Evolutionary conservation across 1,140 invertebrate genomes (phyloP), one percentile per base, ranked within the genome.

Genomic region (Drosophila sucinea): DNA sequence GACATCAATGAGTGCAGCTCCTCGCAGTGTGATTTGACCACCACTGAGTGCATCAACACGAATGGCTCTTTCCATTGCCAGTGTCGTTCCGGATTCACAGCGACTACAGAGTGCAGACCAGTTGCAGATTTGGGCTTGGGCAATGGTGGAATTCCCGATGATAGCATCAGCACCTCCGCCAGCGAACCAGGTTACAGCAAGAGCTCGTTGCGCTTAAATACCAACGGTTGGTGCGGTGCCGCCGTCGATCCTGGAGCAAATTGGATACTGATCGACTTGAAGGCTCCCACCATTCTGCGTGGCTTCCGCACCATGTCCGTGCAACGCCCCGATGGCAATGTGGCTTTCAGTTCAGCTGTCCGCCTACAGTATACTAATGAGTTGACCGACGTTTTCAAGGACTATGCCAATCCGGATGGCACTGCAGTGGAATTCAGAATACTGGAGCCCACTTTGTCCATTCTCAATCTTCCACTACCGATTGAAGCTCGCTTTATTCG

Each of bases 1-100:
- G 98, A 99, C 92, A 96, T 98, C 40, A 98, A 99, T 81, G 98
- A 99, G 93, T 99, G 98, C 92, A 94, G 94, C 1, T 96, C 95
- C 47, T 96, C 96, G 77, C 97, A 97, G 91, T 98, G 97, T 93
- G 98, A 98, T 92, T 93, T 96, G 23, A 96, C 96, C 3, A 98
- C 97, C 3, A 98, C 98, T 1, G 96, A 97, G 92, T 99, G 98
- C 92, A 95, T 96, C 58, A 99, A 99, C 89, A 96, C 96, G 25
- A 95, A 96, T 40, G 98, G 98, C 57, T 97, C 97, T 27, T 99
- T 98, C 93, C 96, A 95, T 66, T 99, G 98, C 89, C 96, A 97
- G 80, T 99, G 98, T 82, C 94, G 95, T 75, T 89, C 94, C 73
- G 97, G 97, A 54, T 98, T 98, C 90, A 92, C 95, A 33, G 96